phyloP scores from a whole-genome alignment of 2,797 vertebrate genomes.

The Tauraco hartlaubi region DNA sequence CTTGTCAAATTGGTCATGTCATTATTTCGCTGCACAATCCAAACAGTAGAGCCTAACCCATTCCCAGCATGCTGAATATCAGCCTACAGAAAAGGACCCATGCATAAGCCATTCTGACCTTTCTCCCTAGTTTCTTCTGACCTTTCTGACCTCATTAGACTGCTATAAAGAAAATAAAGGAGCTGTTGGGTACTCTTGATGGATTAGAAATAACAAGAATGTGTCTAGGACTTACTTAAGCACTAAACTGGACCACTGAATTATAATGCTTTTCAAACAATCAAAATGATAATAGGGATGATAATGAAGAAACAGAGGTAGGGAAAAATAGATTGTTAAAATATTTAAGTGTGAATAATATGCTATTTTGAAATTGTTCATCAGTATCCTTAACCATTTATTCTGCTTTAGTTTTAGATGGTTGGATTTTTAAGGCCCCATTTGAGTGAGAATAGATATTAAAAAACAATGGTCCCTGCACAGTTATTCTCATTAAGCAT shows the following conservation, averaged over 20 bases:
- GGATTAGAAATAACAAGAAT: slow-evolving; percentile 59
- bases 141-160: slow-evolving; percentile 63
- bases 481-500: slow-evolving; percentile 12
- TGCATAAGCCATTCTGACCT: slow-evolving; percentile 46
- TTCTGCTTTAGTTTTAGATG: not conserved
- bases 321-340: not conserved
- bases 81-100: slow-evolving; percentile 19
- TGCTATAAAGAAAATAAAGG: slow-evolving; percentile 40
- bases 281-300: not conserved
- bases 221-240: slow-evolving; percentile 4
- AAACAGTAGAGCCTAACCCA: not conserved
- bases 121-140: slow-evolving; percentile 47
- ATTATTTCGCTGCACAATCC: slow-evolving; percentile 58
- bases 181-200: slow-evolving; percentile 14
- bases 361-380: not conserved
- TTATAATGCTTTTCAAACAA: slow-evolving; percentile 35
- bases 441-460: not conserved
- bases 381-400: not conserved
- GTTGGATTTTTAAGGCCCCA: not conserved
- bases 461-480: not conserved
- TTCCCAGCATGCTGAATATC: slow-evolving; percentile 48
- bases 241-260: not conserved
- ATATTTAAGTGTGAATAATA: not conserved
- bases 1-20: slow-evolving; percentile 66
- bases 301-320: not conserved